Evolutionary conservation across 2,113 vertebrate genomes (phyloP), one percentile per base, ranked within the genome.

Genomic region (Istiophorus platypterus): DNA sequence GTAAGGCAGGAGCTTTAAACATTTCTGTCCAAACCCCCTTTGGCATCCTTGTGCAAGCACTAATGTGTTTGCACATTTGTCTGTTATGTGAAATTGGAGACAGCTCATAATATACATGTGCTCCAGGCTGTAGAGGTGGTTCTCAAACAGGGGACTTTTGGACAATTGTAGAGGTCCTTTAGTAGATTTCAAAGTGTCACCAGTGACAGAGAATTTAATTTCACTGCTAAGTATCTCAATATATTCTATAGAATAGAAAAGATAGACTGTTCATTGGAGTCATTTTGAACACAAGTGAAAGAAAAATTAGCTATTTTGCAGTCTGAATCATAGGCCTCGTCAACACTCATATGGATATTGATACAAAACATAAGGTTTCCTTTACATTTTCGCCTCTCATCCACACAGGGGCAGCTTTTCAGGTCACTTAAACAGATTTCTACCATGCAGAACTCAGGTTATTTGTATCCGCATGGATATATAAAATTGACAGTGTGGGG

Each of bases 11-110:
- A 81, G 77, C 83, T 86, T 90, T 86, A 84, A 88, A 93, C 86
- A 90, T 93, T 92, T 92, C 87, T 91, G 85, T 92, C 90, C 90
- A 88, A 87, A 89, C 22, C 71, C 86, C 87, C 90, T 92, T 88
- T 92, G 89, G 89, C 88, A 82, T 79, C 77, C 57, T 65, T 91
- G n/a, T n/a, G n/a, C n/a, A n/a, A n/a, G n/a, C n/a, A 86, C 89
- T 83, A 54, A n/a, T n/a, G 81, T 73, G 49, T 89, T 84, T 80
- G 84, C 77, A 80, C 72, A 64, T 81, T 80, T 80, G 83, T 89
- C 73, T 84, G 39, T 90, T 87, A 65, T 66, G 78, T 76, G 72
- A 85, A 86, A 85, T 58, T 22, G 76, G 61, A 75, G 62, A 72
- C 65, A 51, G 81, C 77, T 84, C 75, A 51, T 89, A 80, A 87